Evolutionary conservation across 2,797 vertebrate genomes (phyloP).

Genomic region (Australoheros facetus): DNA sequence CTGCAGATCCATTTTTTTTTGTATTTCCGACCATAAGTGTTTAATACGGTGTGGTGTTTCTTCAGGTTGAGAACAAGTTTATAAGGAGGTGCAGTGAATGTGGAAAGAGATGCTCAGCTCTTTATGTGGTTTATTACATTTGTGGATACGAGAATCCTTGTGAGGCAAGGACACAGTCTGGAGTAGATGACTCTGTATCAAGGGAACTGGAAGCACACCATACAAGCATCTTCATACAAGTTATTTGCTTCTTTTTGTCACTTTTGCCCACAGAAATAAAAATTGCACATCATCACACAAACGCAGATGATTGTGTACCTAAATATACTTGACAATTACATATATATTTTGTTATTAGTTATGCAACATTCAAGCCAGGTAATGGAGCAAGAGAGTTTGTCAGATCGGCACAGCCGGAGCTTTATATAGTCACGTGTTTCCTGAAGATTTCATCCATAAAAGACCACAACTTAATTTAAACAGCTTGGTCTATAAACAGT

Average conservation of each 20-base stretch:
- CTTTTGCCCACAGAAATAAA: background rate
- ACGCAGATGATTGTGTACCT: background rate
- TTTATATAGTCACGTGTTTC: constrained; percentile 8
- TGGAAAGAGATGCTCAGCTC: constrained; percentile 1
- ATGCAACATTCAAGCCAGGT: background rate
- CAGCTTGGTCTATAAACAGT: constrained; percentile 9
- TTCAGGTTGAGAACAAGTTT: constrained; percentile 14
- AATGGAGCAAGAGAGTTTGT: background rate
- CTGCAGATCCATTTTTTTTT: background rate
- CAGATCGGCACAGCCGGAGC: background rate
- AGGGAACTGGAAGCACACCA: background rate
- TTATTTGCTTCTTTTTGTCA: too few species aligned
- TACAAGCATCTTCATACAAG: background rate
- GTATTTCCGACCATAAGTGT: background rate
- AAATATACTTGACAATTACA: background rate
- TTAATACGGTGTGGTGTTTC: background rate
- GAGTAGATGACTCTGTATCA: constrained; percentile 6
- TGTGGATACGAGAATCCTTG: background rate
- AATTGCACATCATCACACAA: background rate
- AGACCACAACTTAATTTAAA: constrained; percentile 5
- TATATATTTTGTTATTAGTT: background rate
- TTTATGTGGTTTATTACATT: constrained; percentile 16
- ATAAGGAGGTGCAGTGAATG: constrained; percentile 1
- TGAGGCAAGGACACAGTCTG: constrained; percentile 11
- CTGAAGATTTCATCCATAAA: constrained; percentile 1